Base-by-base conservation (phyloP, 2,113 vertebrate genomes). In the Okapia johnstoni region DNA sequence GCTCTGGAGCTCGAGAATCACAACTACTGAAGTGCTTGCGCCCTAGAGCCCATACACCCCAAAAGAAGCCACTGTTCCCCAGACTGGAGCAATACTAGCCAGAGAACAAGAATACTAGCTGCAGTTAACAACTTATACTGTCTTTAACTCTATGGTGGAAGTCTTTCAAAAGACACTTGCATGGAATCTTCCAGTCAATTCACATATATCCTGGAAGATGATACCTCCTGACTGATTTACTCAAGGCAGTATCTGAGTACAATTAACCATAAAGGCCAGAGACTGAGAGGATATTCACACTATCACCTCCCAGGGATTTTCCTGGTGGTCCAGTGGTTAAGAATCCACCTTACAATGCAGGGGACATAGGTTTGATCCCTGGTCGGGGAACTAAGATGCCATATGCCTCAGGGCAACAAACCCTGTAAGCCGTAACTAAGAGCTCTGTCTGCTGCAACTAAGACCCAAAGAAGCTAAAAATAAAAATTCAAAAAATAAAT, bases 121-220 rank as follows among this genome's bases (percentile, higher is more conserved):
- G 2, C 7, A 36, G n/a, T 5, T 14, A 33, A 14, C 28, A 14
- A 19, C 36, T 61, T 30, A 33, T 0, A 14, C 25, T 36, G 3
- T 33, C 28, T 0, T 54, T 48, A n/a, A 46, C 46, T 33, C 19
- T 3, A 4, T 17, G 28, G 30, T 0, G 0, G 6, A 50, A 25
- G 36, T 43, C 4, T 21, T 48, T 85, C 70, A 17, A 15, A 66
- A 89, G 66, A 28, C 12, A 33, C n/a, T 30, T 40, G 28, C 84
- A 57, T 50, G 11, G 57, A 46, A 6, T 52, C 23, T 76, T 66
- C 50, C 43, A 54, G 30, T 36, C n/a, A 85, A 6, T 36, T 81
- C 54, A 40, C 23, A 5, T 21, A 63, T 70, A 28, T 96, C 60
- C 80, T 79, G 21, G 26, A 92, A 85, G 57, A 43, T 50, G 30